A percentile compares a stretch with the other conserved stretches of the same genome.
Conservation (phyloP, 2,888 invertebrate genomes). For the Apantesis nais region DNA sequence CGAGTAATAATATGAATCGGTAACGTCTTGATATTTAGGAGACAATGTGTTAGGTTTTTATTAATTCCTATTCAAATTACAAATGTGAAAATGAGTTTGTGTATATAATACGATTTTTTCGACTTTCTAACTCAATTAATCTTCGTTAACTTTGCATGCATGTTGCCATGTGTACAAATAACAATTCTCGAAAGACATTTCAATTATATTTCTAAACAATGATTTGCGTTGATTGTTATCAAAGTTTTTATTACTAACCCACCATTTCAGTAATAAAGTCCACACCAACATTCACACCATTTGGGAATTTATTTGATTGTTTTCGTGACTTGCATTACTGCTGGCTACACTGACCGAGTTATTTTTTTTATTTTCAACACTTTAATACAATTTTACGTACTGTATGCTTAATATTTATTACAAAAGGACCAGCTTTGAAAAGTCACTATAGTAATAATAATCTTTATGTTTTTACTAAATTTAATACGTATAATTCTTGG, state of each 20-base stretch:
- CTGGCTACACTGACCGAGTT: conserved; percentile 37
- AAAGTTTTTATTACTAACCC: conserved; percentile 43
- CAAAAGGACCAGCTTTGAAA: not conserved
- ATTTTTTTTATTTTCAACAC: conserved; percentile 43
- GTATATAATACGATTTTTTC: no score
- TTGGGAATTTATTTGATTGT: conserved; percentile 54
- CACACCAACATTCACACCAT: conserved; percentile 43
- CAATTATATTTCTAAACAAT: conserved; percentile 31
- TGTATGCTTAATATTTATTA: not conserved
- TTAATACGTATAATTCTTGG: no score
- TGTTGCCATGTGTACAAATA: not conserved
- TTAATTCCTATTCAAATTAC: no score
- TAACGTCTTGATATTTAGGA: no score
- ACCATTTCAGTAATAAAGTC: conserved; percentile 41
- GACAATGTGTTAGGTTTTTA: no score
- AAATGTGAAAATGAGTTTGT: no score
- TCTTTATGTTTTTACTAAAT: no score
- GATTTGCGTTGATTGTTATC: conserved; percentile 42
- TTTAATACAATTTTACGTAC: conserved; percentile 16
- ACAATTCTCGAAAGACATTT: not conserved
- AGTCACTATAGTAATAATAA: not conserved
- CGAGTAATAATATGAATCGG: not conserved
- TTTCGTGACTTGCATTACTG: conserved; percentile 55
- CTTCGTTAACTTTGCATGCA: not conserved
- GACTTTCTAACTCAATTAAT: not conserved